A percentile compares a stretch with the other conserved stretches of the same genome.
Evolutionary conservation across 2,888 invertebrate species (phyloP).

Genomic region (Drosophila birchii): DNA sequence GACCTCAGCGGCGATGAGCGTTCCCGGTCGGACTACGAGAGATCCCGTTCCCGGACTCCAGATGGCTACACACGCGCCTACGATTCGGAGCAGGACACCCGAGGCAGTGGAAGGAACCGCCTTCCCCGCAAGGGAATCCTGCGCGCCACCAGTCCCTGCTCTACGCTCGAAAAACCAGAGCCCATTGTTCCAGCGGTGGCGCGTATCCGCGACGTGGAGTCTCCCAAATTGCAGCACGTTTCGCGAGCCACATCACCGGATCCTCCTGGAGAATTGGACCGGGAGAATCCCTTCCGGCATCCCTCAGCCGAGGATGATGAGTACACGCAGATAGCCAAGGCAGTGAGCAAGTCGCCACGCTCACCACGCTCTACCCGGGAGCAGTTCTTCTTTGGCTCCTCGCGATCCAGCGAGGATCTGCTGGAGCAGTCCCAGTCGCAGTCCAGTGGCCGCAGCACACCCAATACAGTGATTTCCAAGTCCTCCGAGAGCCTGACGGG

Average conservation of each 20-base stretch:
- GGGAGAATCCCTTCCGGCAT: conserved; percentile 84
- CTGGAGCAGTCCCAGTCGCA: conserved; percentile 68
- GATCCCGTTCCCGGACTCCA: conserved; percentile 69
- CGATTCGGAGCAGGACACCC: conserved; percentile 83
- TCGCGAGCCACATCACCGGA: conserved; percentile 62
- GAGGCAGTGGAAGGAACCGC: conserved; percentile 47
- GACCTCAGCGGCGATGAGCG: conserved; percentile 84
- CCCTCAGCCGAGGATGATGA: conserved; percentile 65
- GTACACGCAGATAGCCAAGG: conserved; percentile 83
- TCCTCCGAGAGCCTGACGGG: conserved; percentile 80
- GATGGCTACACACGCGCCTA: conserved; percentile 72
- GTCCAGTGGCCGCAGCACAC: conserved; percentile 67
- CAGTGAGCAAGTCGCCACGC: conserved; percentile 77
- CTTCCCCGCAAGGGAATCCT: conserved; percentile 83
- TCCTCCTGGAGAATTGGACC: conserved; percentile 80
- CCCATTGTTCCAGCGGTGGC: conserved; percentile 82
- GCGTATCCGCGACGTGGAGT: conserved; percentile 82
- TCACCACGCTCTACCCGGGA: conserved; percentile 65
- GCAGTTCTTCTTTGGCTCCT: conserved; percentile 79
- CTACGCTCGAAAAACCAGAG: conserved; percentile 75
- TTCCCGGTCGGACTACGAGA: conserved; percentile 82
- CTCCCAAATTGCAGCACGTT: conserved; percentile 79
- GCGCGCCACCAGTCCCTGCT: conserved; percentile 83
- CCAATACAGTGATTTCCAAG: conserved; percentile 68
- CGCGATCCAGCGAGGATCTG: conserved; percentile 82